Evolutionary conservation across 1,140 invertebrate species (phyloP).

Genomic region (Magallana ariakensis): DNA sequence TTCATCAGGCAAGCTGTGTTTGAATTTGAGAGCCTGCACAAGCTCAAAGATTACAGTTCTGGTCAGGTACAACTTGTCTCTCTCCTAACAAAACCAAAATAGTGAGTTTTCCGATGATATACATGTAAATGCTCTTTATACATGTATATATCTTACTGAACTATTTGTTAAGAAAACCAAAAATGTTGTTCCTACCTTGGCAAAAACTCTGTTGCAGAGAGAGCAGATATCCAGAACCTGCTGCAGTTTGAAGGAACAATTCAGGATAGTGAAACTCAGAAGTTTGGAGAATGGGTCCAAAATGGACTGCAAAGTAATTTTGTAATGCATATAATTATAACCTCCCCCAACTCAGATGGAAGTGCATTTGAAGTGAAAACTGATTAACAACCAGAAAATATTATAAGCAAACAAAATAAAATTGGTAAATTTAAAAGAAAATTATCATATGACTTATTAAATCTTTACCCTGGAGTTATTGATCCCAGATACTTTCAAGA

Average conservation of each 20-base stretch:
- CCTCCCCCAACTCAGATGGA: no score
- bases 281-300: slow-evolving; percentile 98
- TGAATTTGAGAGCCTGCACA: slow-evolving; percentile 96
- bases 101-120: neutral
- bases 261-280: slow-evolving; percentile 93
- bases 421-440: no score
- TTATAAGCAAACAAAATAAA: no score
- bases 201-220: slow-evolving; percentile 92
- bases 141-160: no score
- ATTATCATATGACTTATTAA: slow-evolving; percentile 29
- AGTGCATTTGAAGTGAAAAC: no score
- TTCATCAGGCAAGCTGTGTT: slow-evolving; percentile 93
- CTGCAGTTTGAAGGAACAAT: slow-evolving; percentile 90
- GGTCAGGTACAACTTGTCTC: slow-evolving; percentile 95
- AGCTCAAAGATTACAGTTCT: slow-evolving; percentile 95
- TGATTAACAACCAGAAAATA: no score
- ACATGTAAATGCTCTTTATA: no score
- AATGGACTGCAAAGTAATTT: slow-evolving; percentile 82
- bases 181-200: slow-evolving; percentile 73
- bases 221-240: slow-evolving; percentile 93
- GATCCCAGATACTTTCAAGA: slow-evolving; percentile 91
- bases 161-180: neutral
- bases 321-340: no score
- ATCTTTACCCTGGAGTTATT: slow-evolving; percentile 86
- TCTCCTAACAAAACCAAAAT: slow-evolving; percentile 83